These are phyloP conservation scores for Odontomyia ornata DNA, from an alignment of 2,888 invertebrate genomes.

Conservation along the genomic window DNA sequence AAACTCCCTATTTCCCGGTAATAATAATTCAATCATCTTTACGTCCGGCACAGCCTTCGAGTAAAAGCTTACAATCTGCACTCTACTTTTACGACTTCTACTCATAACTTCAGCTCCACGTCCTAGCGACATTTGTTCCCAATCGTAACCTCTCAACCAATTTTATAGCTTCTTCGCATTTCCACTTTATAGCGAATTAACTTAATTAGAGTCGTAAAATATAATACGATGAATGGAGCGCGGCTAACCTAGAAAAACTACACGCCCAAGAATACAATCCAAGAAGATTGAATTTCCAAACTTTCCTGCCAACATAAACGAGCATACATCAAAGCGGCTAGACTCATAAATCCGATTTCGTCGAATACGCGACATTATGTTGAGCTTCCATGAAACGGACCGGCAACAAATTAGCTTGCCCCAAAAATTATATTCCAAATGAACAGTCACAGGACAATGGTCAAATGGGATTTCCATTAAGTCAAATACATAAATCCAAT, in stretches of 20 bases:
- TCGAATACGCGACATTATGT: neutral
- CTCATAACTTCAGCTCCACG: neutral
- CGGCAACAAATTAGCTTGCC: neutral
- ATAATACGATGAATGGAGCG: neutral
- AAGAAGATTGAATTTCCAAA: neutral
- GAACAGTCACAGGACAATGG: constrained; percentile 18
- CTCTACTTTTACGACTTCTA: neutral
- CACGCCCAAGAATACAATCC: neutral
- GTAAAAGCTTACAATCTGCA: too few species aligned
- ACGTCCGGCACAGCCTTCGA: too few species aligned
- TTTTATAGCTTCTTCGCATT: neutral
- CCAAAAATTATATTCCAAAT: constrained; percentile 3
- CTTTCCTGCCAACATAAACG: neutral
- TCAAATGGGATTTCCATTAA: constrained; percentile 23
- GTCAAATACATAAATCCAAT: constrained; percentile 31
- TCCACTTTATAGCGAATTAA: constrained; percentile 29
- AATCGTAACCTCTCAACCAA: neutral
- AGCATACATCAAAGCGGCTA: neutral
- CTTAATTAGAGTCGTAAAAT: constrained; percentile 33
- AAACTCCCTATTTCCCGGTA: too few species aligned
- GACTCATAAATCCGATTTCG: constrained; percentile 5
- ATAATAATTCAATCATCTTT: too few species aligned
- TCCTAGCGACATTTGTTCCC: neutral
- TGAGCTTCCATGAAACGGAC: neutral
- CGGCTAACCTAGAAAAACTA: constrained; percentile 18